Base-by-base conservation (phyloP, 2,797 vertebrate species). In the Siniperca scherzeri region DNA sequence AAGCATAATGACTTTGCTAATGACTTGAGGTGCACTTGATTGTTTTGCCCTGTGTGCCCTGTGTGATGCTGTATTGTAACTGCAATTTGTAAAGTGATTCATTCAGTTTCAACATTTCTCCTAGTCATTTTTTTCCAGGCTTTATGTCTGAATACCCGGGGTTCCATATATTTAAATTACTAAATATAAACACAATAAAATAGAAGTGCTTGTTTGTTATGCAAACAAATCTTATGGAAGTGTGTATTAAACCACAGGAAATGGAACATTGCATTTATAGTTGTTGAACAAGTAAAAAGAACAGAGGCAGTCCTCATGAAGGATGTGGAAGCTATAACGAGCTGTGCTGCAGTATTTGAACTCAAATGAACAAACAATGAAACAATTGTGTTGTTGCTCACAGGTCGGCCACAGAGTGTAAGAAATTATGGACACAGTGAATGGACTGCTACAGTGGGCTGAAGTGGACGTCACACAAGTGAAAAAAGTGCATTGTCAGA, bases 1-100 rank as follows among this genome's bases (percentile, higher is more conserved):
- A 16, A 69, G 36, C 53, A 72, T 79, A 89, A 83, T 88, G 77
- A 77, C 77, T 81, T 71, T 71, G 66, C 53, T 91, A 88, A 89
- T 81, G 72, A 86, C 75, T 83, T 70, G 42, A 89, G 85, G 79
- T 44, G 74, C 57, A 5, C 62, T 75, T 80, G 59, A 78, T 85
- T 76, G 73, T 78, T 75, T 53, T 80, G 60, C 78, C 82, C 84
- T 19, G 55, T 52, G 70, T 64, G 65, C 69, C 74, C 62, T 75
- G 72, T 79, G 71, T 71, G 88, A 66, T 25, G 7, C 77, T 86
- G 56, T 48, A 48, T 27, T 70, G n/a, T 69, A 84, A 80, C 25
- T 59, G 64, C 77, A 80, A 77, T 55, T 66, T 72, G 25, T 11
- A 14, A 52, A 59, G n/a, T n/a, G 59, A 84, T 82, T 73, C 30